Evolutionary conservation across 2,113 vertebrate genomes (phyloP), one percentile per base, ranked within the genome.

Genomic region (Pseudolaguvia tuberculata): DNA sequence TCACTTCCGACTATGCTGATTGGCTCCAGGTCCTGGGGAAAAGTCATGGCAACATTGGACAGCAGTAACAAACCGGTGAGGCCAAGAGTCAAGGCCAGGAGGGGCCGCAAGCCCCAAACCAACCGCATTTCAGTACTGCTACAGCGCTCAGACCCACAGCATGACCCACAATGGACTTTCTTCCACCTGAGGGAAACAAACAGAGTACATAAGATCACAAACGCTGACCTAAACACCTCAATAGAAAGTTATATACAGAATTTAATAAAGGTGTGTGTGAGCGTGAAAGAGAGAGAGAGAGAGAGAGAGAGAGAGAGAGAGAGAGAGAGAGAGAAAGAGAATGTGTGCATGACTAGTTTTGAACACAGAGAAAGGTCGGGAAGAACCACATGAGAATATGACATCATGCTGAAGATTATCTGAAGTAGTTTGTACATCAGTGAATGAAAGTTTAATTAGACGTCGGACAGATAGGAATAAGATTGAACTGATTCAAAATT

Each of bases 11-110:
- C 85, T 0, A 80, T 51, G 83, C 86, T 87, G 89, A 92, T 87
- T 27, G 91, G 89, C 70, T 92, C 90, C 82, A 91, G 83, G 84
- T 92, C 91, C 66, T 89, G 90, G 71, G 91, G 91, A 78, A 92
- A 92, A 63, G 90, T 88, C 4, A 81, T 77, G 58, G 82, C 86
- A 65, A 83, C 90, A 8, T 82, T 81, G 83, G 83, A 81, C 75
- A 81, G 81, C 70, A 71, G 85, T 71, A 81, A 81, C 69, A 88
- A 78, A 79, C 85, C 79, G 74, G 83, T 74, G 12, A 88, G 50
- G 82, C 84, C 35, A 85, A 89, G 75, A 79, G 83, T 27, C 84
- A 82, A 81, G 25, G 79, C 84, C 83, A 87, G 80, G 73, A 86
- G 76, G 84, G 88, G 87, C 55, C 61, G 83, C 78, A 84, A 86